Evolutionary conservation across 2,888 invertebrate genomes (phyloP).

Genomic region (Hypomecis atomaria): DNA sequence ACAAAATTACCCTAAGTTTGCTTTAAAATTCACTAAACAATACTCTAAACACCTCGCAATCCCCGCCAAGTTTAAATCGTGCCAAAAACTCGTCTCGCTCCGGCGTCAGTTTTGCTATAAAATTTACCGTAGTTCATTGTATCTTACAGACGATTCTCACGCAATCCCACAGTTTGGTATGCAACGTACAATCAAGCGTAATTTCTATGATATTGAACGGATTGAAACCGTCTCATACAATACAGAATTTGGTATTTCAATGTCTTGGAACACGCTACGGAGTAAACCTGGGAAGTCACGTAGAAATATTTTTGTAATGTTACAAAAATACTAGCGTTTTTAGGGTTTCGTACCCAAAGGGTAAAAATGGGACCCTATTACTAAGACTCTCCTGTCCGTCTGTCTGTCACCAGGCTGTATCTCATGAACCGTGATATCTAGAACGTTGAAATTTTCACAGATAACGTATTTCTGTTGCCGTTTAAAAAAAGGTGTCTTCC

Average conservation of each 20-base stretch:
- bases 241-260: conserved; percentile 27
- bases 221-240: conserved; percentile 23
- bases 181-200: conserved; percentile 28
- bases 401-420: too few species aligned
- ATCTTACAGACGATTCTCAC: conserved; percentile 19
- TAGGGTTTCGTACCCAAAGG: too few species aligned
- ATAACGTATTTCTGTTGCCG: too few species aligned
- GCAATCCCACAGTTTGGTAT: conserved; percentile 24
- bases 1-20: too few species aligned
- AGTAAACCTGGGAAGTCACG: not conserved
- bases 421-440: too few species aligned
- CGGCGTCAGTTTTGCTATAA: conserved; percentile 19
- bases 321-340: not conserved
- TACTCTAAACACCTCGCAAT: not conserved
- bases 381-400: too few species aligned
- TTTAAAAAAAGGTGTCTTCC: too few species aligned
- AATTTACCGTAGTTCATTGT: conserved; percentile 12
- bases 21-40: not conserved
- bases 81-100: conserved; percentile 10
- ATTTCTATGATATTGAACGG: conserved; percentile 27
- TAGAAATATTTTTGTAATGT: not conserved
- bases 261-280: conserved; percentile 21
- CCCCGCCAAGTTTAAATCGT: conserved; percentile 3
- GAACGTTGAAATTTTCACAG: too few species aligned
- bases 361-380: too few species aligned